phyloP scores from a whole-genome alignment of 2,888 invertebrate genomes.

The Griposia aprilina region DNA sequence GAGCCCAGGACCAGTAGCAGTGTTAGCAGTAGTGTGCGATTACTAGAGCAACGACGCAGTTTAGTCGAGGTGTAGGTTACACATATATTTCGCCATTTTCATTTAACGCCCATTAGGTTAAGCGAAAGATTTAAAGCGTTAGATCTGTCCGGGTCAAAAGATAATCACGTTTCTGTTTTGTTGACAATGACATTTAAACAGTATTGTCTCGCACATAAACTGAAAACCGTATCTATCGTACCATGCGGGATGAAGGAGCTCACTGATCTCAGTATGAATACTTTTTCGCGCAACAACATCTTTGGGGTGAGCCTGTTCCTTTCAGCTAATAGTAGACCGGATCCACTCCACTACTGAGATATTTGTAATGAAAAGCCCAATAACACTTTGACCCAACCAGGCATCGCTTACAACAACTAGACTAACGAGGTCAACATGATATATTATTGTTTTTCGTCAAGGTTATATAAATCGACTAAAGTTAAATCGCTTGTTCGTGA shows the following conservation, averaged over 20 bases:
- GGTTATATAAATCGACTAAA: constrained; percentile 40
- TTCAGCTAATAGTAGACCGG: not conserved
- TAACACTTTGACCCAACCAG: not conserved
- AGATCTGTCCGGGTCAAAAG: not conserved
- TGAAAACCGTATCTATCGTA: not conserved
- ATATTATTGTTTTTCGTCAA: not conserved
- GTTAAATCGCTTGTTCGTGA: not conserved
- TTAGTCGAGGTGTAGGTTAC: no score
- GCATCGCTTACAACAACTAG: not conserved
- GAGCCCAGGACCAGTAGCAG: no score
- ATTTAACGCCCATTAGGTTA: not conserved
- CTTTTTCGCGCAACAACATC: not conserved
- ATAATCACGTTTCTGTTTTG: not conserved
- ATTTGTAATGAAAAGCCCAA: not conserved
- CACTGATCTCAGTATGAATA: no score
- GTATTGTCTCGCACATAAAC: not conserved
- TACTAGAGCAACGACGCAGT: no score
- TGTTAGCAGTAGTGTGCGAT: no score
- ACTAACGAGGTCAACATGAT: not conserved
- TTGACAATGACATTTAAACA: not conserved
- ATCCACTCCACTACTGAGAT: not conserved
- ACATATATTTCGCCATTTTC: not conserved
- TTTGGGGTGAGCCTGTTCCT: no score
- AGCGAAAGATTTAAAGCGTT: not conserved
- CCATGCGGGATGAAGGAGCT: not conserved